Conservation (phyloP, 2,888 invertebrate genomes). For the Rhogogaster chlorosoma region DNA sequence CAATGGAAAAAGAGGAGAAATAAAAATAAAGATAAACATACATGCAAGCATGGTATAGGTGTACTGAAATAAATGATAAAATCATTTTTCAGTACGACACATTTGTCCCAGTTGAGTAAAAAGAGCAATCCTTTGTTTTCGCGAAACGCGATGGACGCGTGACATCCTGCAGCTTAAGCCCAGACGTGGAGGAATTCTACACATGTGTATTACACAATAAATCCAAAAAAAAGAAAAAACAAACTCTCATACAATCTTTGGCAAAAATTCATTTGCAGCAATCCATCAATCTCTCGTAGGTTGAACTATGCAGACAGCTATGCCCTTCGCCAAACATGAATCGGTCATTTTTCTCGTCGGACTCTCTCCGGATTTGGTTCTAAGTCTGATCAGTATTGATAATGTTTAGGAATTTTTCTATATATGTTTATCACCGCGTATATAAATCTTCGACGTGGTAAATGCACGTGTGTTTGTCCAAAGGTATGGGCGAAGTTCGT, state of each 20-base stretch:
- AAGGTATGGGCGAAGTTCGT: constrained; percentile 19
- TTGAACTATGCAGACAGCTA: not conserved
- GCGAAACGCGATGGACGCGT: constrained; percentile 24
- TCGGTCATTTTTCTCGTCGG: not conserved
- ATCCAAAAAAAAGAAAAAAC: not conserved
- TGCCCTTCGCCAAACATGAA: not conserved
- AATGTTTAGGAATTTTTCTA: not conserved
- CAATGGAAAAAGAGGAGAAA: not conserved
- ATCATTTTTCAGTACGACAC: constrained; percentile 20
- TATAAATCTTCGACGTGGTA: not conserved
- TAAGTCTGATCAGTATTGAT: not conserved
- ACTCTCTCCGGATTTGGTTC: not conserved
- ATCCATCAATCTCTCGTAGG: constrained; percentile 15
- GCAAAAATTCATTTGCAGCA: not conserved
- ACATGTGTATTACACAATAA: not conserved
- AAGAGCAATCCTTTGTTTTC: constrained; percentile 12
- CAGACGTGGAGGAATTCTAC: not conserved
- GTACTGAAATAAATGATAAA: not conserved
- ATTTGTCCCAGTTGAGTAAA: not conserved
- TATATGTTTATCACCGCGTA: not conserved
- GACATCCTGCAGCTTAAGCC: not conserved
- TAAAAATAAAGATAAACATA: not conserved
- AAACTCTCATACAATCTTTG: not conserved
- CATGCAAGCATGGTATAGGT: not conserved
- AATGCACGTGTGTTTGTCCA: not conserved